Evolutionary conservation across 2,113 vertebrate species (phyloP), one percentile per base, ranked within the genome.

Genomic region (Embiotoca jacksoni): DNA sequence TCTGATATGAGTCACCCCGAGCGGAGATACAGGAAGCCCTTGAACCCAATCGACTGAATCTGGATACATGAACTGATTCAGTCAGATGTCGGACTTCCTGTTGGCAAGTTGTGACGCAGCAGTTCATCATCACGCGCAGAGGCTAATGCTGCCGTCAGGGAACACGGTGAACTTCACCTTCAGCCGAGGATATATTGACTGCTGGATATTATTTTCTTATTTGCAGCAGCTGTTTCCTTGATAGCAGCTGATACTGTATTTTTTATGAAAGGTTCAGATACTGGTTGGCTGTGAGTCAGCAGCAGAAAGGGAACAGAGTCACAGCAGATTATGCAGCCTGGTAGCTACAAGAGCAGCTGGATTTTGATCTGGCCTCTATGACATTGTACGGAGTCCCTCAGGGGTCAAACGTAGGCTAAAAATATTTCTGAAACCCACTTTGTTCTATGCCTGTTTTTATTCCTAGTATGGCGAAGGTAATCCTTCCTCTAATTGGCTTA

Each of bases 1-100:
- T 55, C 47, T 33, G 36, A 8, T 11, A 55, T 55, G 82, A 67
- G 61, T 88, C 75, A 82, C 79, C 61, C 75, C 61, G 55, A 71
- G 67, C 15, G 0, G 10, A 36, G 35, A 16, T 0, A 47, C 39
- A 72, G 81, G 68, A 84, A 81, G 86, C 78, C 76, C 83, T 84
- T 69, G 75, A 70, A 71, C 9, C 23, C 6, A 2, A 53, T 68
- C 14, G 49, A 77, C 66, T 75, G 62, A 63, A 31, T 66, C 30
- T 2, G 31, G 69, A 67, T 44, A 37, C 41, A 11, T 60, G 55
- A 69, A 47, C 55, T 10, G 11, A 69, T 68, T 31, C 13, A 23
- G 13, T 52, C 58, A 16, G 55, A 50, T 49, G 36, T 35, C 53
- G 14, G 61, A 44, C 9, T 6, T 41, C 39, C 71, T 73, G 66